Conservation (phyloP, 30 jellyfish, hydroid and myxozoan genomes). For the Cassiopea andromeda region DNA sequence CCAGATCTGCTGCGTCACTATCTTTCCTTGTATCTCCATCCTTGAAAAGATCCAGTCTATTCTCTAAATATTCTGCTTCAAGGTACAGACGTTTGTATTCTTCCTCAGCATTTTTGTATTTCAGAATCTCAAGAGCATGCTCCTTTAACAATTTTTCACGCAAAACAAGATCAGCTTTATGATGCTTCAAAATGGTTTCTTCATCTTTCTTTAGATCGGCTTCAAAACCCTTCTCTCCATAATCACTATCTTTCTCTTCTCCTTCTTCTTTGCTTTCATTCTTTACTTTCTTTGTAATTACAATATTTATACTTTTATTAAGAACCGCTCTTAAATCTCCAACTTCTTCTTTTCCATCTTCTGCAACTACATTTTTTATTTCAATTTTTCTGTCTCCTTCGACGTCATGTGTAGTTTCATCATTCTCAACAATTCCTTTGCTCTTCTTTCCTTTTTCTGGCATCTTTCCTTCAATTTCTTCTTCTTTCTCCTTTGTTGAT, state of each 20-base stretch:
- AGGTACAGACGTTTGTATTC: constrained; percentile 84
- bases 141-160: constrained; percentile 81
- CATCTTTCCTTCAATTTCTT: constrained; percentile 11
- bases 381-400: constrained; percentile 72
- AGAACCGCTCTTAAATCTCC: constrained; percentile 82
- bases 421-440: background rate
- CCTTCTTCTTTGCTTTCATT: constrained; percentile 13
- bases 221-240: background rate
- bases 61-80: constrained; percentile 83
- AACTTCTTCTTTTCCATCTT: constrained; percentile 31
- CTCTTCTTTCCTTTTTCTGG: background rate
- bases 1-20: constrained; percentile 77
- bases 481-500: background rate
- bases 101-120: constrained; percentile 83
- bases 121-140: constrained; percentile 74
- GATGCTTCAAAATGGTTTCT: constrained; percentile 48
- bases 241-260: background rate
- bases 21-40: constrained; percentile 90
- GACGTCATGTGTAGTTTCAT: background rate
- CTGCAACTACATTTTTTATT: constrained; percentile 47
- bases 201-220: constrained; percentile 34
- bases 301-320: constrained; percentile 71
- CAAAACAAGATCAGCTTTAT: constrained; percentile 64
- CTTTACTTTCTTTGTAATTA: constrained; percentile 68
- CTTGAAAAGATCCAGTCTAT: constrained; percentile 68